phyloP scores from a whole-genome alignment of 2,888 invertebrate genomes.

The Enchytraeus crypticus region DNA sequence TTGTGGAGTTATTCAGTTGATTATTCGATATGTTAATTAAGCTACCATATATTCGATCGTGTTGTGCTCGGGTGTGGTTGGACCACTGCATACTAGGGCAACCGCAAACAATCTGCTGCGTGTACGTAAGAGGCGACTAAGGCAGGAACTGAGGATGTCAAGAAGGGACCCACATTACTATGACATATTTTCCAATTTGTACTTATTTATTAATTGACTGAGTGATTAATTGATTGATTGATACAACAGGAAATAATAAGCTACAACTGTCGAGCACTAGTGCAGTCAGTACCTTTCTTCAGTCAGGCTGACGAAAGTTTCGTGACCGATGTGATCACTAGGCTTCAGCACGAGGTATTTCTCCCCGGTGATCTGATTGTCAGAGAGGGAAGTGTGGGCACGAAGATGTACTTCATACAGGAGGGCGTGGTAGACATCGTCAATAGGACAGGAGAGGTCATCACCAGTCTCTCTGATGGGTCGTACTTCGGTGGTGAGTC shows the following conservation, averaged over 20 bases:
- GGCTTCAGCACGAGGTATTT: constrained; percentile 91
- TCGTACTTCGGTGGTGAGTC: no score
- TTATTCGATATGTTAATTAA: no score
- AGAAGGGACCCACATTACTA: neutral
- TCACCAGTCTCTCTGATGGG: no score
- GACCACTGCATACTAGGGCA: no score
- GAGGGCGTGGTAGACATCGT: constrained; percentile 76
- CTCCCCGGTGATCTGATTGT: constrained; percentile 66
- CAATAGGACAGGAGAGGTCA: constrained; percentile 66
- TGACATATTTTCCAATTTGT: neutral
- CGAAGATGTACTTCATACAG: constrained; percentile 99
- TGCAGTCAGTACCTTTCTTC: constrained; percentile 97
- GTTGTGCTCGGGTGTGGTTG: no score
- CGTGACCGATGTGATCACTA: constrained; percentile 94
- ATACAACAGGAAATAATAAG: neutral
- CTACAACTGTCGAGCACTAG: no score
- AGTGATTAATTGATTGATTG: no score
- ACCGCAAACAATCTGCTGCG: no score
- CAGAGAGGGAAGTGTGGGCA: constrained; percentile 86
- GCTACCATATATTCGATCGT: no score
- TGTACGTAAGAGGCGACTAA: no score
- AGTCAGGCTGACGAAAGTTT: constrained; percentile 96
- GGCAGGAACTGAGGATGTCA: neutral
- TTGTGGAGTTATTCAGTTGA: no score
- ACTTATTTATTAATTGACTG: no score